These are phyloP conservation scores for Scaptomyza flava DNA, from an alignment of 2,888 invertebrate species.

Conservation along the genomic window DNA sequence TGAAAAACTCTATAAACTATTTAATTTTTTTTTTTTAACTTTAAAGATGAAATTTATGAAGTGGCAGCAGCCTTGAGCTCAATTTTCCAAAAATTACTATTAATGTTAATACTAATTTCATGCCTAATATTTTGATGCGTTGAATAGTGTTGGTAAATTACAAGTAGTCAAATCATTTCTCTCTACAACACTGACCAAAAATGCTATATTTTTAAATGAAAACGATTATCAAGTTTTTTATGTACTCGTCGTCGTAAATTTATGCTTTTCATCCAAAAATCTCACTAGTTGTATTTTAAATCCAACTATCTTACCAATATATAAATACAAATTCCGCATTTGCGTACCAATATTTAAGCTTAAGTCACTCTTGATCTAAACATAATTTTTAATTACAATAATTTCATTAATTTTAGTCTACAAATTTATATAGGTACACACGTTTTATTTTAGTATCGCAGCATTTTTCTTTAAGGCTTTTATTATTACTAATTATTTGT, in stretches of 20 bases:
- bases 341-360: conserved; percentile 28
- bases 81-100: conserved; percentile 27
- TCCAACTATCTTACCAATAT: conserved; percentile 12
- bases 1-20: conserved; percentile 28
- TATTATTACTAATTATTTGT: conserved; percentile 54
- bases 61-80: conserved; percentile 65
- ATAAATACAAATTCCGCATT: conserved; percentile 14
- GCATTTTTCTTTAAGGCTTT: conserved; percentile 60
- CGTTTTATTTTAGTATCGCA: conserved; percentile 40
- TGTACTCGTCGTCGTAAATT: conserved; percentile 81
- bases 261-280: conserved; percentile 54
- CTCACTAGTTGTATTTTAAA: conserved; percentile 41
- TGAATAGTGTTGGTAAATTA: conserved; percentile 73
- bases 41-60: conserved; percentile 55
- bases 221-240: conserved; percentile 75
- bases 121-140: conserved; percentile 55
- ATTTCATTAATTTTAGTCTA: conserved; percentile 37
- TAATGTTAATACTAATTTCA: conserved; percentile 36
- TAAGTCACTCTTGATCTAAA: conserved; percentile 51
- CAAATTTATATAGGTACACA: conserved; percentile 42
- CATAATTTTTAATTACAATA: conserved; percentile 27
- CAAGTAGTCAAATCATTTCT: conserved; percentile 36
- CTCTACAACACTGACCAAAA: conserved; percentile 40
- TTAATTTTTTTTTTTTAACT: conserved; percentile 59
- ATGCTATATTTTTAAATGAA: conserved; percentile 29